Conservation (phyloP, 2,888 invertebrate genomes). For the Penaeus monodon region DNA sequence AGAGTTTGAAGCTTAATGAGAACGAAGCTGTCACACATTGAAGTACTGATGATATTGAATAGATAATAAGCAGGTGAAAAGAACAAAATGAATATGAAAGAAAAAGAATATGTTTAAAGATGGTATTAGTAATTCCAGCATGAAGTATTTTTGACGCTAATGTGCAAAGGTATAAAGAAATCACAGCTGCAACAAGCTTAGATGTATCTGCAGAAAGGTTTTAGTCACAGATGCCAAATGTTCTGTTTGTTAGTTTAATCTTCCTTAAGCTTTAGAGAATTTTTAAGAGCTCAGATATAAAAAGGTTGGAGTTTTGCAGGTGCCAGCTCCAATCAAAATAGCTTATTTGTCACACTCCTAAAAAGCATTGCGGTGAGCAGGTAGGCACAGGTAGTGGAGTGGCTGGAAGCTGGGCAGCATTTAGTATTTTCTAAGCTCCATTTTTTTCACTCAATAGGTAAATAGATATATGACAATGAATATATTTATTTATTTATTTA, state of each 20-base stretch:
- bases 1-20: no score
- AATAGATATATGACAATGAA: no score
- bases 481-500: no score
- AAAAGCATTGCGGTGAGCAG: conserved; percentile 34
- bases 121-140: background rate
- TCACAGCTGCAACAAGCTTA: conserved; percentile 26
- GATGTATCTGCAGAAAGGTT: conserved; percentile 22
- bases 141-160: background rate
- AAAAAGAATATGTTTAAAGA: no score
- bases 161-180: no score
- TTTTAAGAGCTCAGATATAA: conserved; percentile 53
- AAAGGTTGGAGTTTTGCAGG: conserved; percentile 45
- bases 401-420: conserved; percentile 46
- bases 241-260: conserved; percentile 41
- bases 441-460: conserved; percentile 26
- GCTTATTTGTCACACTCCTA: conserved; percentile 43
- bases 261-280: conserved; percentile 51
- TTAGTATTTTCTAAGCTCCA: conserved; percentile 49
- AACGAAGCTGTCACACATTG: no score
- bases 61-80: no score
- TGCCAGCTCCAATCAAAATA: conserved; percentile 38
- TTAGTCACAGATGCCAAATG: conserved; percentile 44
- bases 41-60: no score
- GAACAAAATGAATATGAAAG: no score
- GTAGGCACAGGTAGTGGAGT: conserved; percentile 23